These are phyloP conservation scores for Cygnus olor DNA, from an alignment of 2,797 vertebrate genomes.

Conservation along the genomic window DNA sequence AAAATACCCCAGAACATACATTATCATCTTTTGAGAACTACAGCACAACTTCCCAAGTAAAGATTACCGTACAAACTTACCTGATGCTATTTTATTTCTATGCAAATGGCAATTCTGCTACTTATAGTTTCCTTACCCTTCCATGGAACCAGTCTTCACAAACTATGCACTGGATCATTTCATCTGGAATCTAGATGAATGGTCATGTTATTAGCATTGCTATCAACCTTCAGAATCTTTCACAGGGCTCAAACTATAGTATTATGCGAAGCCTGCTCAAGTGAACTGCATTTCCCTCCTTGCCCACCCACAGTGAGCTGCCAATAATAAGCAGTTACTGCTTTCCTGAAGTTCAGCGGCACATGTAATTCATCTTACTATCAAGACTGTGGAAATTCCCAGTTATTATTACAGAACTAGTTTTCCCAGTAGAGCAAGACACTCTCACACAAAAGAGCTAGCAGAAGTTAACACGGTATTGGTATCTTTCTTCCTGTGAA, in stretches of 20 bases:
- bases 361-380: background rate
- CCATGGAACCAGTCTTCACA: constrained; percentile 99
- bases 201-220: background rate
- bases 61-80: background rate
- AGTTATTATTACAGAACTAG: background rate
- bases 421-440: background rate
- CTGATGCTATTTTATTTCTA: background rate
- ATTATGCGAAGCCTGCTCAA: background rate
- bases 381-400: background rate
- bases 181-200: constrained; percentile 87
- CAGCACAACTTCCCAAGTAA: background rate
- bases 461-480: background rate
- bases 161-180: constrained; percentile 97
- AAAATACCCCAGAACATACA: background rate
- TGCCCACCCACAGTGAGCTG: background rate
- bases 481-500: background rate
- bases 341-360: background rate
- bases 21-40: background rate
- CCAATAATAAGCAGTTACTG: background rate
- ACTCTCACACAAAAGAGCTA: background rate
- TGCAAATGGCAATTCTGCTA: background rate
- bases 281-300: background rate
- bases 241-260: background rate
- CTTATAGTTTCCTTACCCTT: constrained; percentile 84
- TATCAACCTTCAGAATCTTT: background rate